Evolutionary conservation across 2,888 invertebrate genomes (phyloP), one percentile per base, ranked within the genome.

Genomic region (Aplocera efformata): DNA sequence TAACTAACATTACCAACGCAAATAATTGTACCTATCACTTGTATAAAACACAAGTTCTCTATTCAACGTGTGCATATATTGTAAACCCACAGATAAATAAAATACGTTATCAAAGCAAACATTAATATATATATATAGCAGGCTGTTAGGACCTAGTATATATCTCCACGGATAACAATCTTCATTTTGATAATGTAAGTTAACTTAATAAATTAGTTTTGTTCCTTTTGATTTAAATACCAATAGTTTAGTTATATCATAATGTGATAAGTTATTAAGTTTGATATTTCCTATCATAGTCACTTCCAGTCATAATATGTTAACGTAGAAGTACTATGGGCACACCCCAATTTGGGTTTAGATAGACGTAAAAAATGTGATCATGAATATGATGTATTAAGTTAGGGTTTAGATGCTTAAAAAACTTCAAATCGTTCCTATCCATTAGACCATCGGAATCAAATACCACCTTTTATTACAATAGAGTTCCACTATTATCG

Each of bases 301-400:
- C 88, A 86, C 85, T 85, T 85, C 79, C 80, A 88, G 88, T 88
- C 88, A 88, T 86, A 86, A 86, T 88, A 86, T 80, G 79, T 83
- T 79, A 82, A 71, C 69, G 66, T 79, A 81, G 77, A 74, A 69
- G 77, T 81, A 80, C 79, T 67, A 60, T 63, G 63, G 58, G 60
- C 73, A 66, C 68, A 66, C 13, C 13, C 13, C 71, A 71, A 65
- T 63, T 68, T 66, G 61, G 61, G 60, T 54, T 55, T 71, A 67
- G 67, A 67, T 58, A 61, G 67, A 72, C 37, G 72, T 71, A 74
- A 71, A 72, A 72, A 69, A 77, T 81, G 82, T 83, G 85, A 84
- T 84, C 69, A 67, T 64, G 67, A 59, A 63, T 76, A 75, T 72
- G 71, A 65, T 55, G 58, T 60, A n/a, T 60, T 69, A 73, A 70